These are phyloP conservation scores for Mechanitis mazaeus DNA, from an alignment of 2,888 invertebrate species.

Conservation along the genomic window DNA sequence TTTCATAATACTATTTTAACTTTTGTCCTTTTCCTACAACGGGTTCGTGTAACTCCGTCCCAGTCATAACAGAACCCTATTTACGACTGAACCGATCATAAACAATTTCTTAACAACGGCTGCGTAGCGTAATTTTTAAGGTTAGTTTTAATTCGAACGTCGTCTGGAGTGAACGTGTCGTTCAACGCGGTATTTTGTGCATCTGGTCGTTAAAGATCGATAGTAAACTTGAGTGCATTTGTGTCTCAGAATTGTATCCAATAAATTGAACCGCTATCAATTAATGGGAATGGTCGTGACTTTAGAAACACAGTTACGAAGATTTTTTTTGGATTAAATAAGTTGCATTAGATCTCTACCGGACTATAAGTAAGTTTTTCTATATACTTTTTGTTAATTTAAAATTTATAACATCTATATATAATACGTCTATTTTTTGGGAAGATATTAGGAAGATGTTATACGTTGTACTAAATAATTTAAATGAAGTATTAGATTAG, in stretches of 20 bases:
- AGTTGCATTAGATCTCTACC: neutral
- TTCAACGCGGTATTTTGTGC: slow-evolving; percentile 21
- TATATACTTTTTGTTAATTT: neutral
- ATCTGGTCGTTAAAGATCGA: slow-evolving; percentile 53
- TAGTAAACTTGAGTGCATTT: slow-evolving; percentile 58
- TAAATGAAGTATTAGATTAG: neutral
- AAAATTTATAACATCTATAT: neutral
- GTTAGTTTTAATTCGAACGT: slow-evolving; percentile 71
- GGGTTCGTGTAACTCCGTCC: slow-evolving; percentile 29
- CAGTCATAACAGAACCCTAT: slow-evolving; percentile 61
- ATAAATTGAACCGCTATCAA: slow-evolving; percentile 36
- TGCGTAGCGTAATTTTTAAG: slow-evolving; percentile 65
- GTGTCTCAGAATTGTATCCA: slow-evolving; percentile 41
- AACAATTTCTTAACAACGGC: slow-evolving; percentile 66
- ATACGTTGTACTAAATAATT: neutral
- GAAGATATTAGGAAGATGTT: neutral
- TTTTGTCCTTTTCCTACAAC: slow-evolving; percentile 17
- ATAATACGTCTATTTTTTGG: neutral
- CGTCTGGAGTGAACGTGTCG: slow-evolving; percentile 57
- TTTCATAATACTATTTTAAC: neutral
- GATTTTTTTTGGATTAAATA: slow-evolving; percentile 10
- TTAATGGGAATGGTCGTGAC: slow-evolving; percentile 39
- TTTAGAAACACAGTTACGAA: slow-evolving; percentile 36
- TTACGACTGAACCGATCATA: slow-evolving; percentile 45
- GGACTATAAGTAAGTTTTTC: neutral